Evolutionary conservation across 1,140 invertebrate species (phyloP).

Genomic region (Mizuhopecten yessoensis): DNA sequence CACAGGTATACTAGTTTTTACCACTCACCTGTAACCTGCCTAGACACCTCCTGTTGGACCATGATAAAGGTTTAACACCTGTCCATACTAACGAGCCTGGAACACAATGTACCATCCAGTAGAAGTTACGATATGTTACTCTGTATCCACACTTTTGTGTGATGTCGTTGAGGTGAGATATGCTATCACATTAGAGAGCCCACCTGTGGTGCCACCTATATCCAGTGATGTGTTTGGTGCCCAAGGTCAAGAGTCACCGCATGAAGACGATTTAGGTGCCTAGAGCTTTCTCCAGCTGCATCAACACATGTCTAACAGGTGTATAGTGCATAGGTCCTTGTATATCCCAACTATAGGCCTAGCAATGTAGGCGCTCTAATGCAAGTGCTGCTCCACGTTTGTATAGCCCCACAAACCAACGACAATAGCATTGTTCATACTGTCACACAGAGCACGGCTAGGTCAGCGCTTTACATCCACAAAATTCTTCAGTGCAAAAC

Average conservation of each 20-base stretch:
- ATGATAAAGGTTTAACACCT: neutral
- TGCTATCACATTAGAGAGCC: neutral
- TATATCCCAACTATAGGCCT: neutral
- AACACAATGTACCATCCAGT: neutral
- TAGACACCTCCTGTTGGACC: neutral
- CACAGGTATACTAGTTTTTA: no score
- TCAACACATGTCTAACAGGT: neutral
- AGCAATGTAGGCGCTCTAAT: neutral
- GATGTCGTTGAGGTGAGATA: neutral
- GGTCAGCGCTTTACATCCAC: neutral
- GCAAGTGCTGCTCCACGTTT: neutral
- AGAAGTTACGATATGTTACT: neutral
- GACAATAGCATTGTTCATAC: neutral
- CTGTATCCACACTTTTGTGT: neutral
- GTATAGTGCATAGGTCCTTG: neutral
- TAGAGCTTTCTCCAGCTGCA: neutral
- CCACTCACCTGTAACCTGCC: no score
- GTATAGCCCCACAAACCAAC: neutral
- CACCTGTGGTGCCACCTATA: neutral
- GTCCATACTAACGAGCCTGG: neutral
- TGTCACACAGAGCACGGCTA: slow-evolving; percentile 3
- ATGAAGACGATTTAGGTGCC: neutral
- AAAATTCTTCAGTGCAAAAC: slow-evolving; percentile 30
- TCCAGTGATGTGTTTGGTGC: neutral
- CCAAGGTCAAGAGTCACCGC: neutral